phyloP scores from a whole-genome alignment of 2,888 invertebrate species.

The Amblyteles armatorius region DNA sequence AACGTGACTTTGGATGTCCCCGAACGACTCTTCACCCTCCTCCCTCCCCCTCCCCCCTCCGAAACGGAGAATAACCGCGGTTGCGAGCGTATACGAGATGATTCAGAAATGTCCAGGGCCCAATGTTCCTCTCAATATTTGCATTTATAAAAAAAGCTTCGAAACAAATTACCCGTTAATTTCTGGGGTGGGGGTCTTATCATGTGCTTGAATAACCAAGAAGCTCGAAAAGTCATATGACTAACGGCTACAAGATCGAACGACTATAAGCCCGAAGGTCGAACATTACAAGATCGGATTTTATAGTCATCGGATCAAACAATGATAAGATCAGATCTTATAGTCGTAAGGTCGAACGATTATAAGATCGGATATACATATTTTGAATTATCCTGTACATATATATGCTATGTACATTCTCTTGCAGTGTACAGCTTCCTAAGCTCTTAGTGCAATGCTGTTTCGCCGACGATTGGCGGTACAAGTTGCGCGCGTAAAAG shows the following conservation, averaged over 20 bases:
- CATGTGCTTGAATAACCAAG: too few relatives aligned
- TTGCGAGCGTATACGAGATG: not conserved
- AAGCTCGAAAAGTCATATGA: too few relatives aligned
- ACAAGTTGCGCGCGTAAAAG: slow-evolving; percentile 45
- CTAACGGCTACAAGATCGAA: too few relatives aligned
- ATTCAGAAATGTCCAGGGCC: not conserved
- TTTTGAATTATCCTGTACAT: not conserved
- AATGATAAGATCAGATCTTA: not conserved
- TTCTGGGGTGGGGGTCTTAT: too few relatives aligned
- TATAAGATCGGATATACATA: not conserved
- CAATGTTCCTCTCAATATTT: not conserved
- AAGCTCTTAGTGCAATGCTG: slow-evolving; percentile 22
- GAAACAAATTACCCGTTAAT: too few relatives aligned
- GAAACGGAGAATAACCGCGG: not conserved
- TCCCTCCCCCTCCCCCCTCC: not conserved
- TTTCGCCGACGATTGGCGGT: slow-evolving; percentile 23
- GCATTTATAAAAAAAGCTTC: not conserved
- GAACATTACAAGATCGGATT: not conserved
- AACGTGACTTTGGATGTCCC: slow-evolving; percentile 51
- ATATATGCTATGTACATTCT: slow-evolving; percentile 2
- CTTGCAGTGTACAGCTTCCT: not conserved
- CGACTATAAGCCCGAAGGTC: too few relatives aligned
- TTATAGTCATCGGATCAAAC: not conserved
- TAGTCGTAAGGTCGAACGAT: not conserved
- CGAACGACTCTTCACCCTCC: slow-evolving; percentile 2